These are phyloP conservation scores for Bettongia penicillata DNA, from an alignment of 2,113 vertebrate genomes.

Conservation along the genomic window DNA sequence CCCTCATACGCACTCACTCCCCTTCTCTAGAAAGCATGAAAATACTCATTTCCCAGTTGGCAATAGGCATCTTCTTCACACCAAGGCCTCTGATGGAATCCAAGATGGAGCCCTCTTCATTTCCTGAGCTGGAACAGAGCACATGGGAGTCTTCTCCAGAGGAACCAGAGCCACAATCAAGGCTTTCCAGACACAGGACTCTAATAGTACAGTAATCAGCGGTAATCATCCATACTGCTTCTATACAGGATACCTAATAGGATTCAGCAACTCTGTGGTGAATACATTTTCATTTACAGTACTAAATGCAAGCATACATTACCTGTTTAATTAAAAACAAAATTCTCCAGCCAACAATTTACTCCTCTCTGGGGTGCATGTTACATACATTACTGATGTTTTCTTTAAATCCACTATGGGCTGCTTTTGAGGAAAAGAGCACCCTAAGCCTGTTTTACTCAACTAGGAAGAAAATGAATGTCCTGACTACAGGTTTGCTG, in stretches of 20 bases:
- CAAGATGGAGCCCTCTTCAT: slow-evolving; percentile 60
- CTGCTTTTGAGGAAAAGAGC: background rate
- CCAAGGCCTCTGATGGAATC: slow-evolving; percentile 7
- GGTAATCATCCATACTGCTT: slow-evolving; percentile 83
- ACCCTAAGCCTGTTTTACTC: slow-evolving; percentile 5
- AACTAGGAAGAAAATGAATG: background rate
- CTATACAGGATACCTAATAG: slow-evolving; percentile 80
- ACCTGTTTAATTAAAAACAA: slow-evolving; percentile 87
- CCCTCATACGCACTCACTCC: accelerated
- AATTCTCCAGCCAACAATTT: slow-evolving; percentile 84
- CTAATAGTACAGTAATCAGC: slow-evolving; percentile 84
- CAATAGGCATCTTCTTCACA: background rate
- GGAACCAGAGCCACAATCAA: slow-evolving; percentile 80
- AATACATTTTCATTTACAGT: slow-evolving; percentile 84
- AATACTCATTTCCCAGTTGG: background rate
- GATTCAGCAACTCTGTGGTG: slow-evolving; percentile 79
- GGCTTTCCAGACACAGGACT: slow-evolving; percentile 75
- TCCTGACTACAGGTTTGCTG: background rate
- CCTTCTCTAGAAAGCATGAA: background rate
- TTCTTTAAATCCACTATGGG: slow-evolving; percentile 68
- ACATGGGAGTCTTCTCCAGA: slow-evolving; percentile 77
- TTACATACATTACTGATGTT: slow-evolving; percentile 74
- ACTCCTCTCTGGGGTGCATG: slow-evolving; percentile 78
- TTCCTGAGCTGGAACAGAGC: slow-evolving; percentile 72
- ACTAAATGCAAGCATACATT: slow-evolving; percentile 79